Evolutionary conservation across 1,140 invertebrate species (phyloP).

Genomic region (Drosophila suzukii): DNA sequence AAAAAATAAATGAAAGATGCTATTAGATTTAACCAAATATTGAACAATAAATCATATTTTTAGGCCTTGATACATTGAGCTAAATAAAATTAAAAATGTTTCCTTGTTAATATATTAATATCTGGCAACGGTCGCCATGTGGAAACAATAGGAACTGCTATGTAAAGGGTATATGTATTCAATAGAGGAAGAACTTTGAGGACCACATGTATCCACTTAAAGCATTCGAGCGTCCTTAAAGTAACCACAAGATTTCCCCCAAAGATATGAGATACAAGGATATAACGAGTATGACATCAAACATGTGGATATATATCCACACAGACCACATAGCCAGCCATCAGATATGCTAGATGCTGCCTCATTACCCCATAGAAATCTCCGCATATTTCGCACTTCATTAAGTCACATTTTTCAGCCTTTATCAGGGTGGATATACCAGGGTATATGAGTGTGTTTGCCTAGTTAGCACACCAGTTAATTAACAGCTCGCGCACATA

Average conservation of each 20-base stretch:
- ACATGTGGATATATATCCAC: slow-evolving; percentile 10
- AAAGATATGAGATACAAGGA: slow-evolving; percentile 7
- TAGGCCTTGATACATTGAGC: no score
- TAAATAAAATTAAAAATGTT: no score
- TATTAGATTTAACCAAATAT: no score
- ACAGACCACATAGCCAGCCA: slow-evolving; percentile 19
- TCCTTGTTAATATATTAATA: background rate
- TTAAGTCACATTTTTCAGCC: slow-evolving; percentile 73
- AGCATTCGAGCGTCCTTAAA: slow-evolving; percentile 13
- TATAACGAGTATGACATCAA: slow-evolving; percentile 18
- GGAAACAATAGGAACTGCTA: no score
- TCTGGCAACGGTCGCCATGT: background rate
- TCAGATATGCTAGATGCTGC: slow-evolving; percentile 51
- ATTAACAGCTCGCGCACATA: slow-evolving; percentile 58
- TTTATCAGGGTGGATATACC: slow-evolving; percentile 27
- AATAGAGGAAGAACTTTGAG: background rate
- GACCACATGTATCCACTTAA: background rate
- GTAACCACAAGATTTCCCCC: slow-evolving; percentile 15
- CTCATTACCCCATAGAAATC: slow-evolving; percentile 71
- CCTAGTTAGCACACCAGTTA: slow-evolving; percentile 68
- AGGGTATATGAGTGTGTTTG: slow-evolving; percentile 42
- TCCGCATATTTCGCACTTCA: slow-evolving; percentile 75
- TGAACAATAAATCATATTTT: no score
- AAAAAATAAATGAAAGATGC: no score
- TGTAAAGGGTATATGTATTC: background rate